Base-by-base conservation (phyloP, 2,888 invertebrate genomes). In the Drosophila prostipennis region DNA sequence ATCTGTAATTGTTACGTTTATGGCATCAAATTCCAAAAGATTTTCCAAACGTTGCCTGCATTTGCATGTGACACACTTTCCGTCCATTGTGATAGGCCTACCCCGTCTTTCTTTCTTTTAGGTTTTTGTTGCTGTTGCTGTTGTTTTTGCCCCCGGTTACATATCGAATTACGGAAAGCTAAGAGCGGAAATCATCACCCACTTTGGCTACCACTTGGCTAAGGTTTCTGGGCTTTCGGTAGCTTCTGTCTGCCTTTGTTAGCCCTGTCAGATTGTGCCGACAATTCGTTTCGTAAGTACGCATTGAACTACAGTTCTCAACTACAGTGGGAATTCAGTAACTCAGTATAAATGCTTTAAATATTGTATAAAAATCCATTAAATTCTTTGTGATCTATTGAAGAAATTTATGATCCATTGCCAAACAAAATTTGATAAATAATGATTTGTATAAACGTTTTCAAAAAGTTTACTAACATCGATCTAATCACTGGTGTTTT, bases 61-160 rank as follows among this genome's bases (percentile, higher is more conserved):
- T 85, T 82, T 85, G 82, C 82, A 85, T 82, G 78, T 85, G 85
- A 83, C 82, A 83, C 82, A 85, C 85, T 79, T 46, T 85, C 53
- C 46, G 61, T 32, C 67, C 69, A 77, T 78, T 80, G 76, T 76
- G 68, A 78, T 26, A 37, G 34, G 43, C 67, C 59, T 37, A 34
- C 46, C 51, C 54, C 19, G 2, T 26, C 43, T 42, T 19, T 26
- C 16, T 14, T 10, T 29, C 29, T 10, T 6, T 13, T 19, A 1
- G 26, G 4, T 23, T 26, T n/a, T 14, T 23, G 2, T 26, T 45
- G n/a, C n/a, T 61, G 36, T 19, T 43, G 45, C 36, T 14, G 14
- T 16, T 19, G 37, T n/a, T 51, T n/a, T 45, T 29, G n/a, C 37
- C 34, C 39, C 42, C 37, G 54, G 48, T 49, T 64, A 74, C 84